A percentile compares a stretch with the other conserved stretches of the same genome.
Conservation (phyloP, 2,113 vertebrate species). For the Argyrosomus japonicus region DNA sequence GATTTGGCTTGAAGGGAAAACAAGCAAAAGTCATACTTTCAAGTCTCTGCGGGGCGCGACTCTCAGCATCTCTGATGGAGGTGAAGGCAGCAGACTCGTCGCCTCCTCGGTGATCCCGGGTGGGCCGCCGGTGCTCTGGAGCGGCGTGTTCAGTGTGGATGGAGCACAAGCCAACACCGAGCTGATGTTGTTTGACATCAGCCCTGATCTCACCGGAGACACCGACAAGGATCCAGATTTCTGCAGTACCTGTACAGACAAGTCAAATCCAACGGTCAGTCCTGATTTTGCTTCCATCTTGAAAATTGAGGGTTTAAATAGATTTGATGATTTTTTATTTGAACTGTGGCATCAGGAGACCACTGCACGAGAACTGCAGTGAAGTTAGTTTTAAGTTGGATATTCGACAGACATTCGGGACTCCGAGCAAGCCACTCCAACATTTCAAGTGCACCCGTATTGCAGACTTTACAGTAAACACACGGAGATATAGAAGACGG, state of each 20-base stretch:
- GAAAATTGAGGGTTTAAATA: too few species aligned
- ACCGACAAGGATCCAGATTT: conserved; percentile 10
- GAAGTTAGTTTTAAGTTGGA: too few species aligned
- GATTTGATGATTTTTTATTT: too few species aligned
- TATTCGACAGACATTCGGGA: too few species aligned
- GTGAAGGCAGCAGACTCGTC: conserved; percentile 73
- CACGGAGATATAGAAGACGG: too few species aligned
- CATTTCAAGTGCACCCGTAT: too few species aligned
- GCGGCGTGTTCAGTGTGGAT: conserved; percentile 87
- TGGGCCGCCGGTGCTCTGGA: conserved; percentile 82
- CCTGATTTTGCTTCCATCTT: too few species aligned
- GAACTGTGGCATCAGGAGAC: too few species aligned
- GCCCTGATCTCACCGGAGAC: accelerated
- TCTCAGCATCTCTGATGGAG: conserved; percentile 26
- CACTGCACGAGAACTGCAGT: too few species aligned
- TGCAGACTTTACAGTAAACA: too few species aligned
- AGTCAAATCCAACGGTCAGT: accelerated
- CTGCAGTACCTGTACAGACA: accelerated
- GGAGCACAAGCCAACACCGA: conserved; percentile 59
- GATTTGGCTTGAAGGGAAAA: conserved; percentile 55
- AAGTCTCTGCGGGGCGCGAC: conserved; percentile 49
- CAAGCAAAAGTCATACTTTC: background rate
- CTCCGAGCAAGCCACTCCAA: too few species aligned
- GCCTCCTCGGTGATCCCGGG: conserved; percentile 84
- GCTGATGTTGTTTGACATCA: conserved; percentile 87